Base-by-base conservation (phyloP, 1,140 invertebrate species). In the Diachasma alloeum region DNA sequence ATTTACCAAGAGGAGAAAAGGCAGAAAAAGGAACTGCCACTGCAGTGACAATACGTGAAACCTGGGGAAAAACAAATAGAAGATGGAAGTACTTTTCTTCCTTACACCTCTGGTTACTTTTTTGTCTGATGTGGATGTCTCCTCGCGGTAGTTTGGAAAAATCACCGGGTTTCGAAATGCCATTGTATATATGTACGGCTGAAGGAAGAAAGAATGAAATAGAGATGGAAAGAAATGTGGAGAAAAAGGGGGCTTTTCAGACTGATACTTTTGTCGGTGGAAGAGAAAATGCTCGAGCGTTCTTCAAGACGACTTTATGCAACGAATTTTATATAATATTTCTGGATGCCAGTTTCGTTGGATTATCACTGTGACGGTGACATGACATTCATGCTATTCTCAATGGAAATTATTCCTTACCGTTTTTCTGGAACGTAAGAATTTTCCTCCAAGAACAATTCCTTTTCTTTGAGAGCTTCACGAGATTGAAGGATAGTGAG, bases 151-250 rank as follows among this genome's bases (percentile, higher is more conserved):
- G 59, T 63, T 63, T 26, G 11, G 59, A 63, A 63, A 63, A 63
- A 63, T 63, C 59, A 63, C 59, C 59, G 59, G 59, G 22, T 53
- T 53, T 63, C 59, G 22, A 63, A 63, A 63, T 26, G 19, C 59
- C 19, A 63, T 24, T 31, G 59, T 63, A 19, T 63, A 19, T 63
- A 31, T 63, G 59, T 63, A 31, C 10, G 59, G 59, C 9, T 63
- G 59, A 31, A 13, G 59, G 10, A 8, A 63, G 22, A 31, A 63
- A 63, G 59, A 31, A 63, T 63, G 59, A 31, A 63, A 63, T 24
- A 26, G 59, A 63, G 24, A 63, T 63, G 59, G 59, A 63, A 26
- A 26, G 19, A 26, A 63, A 63, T 24, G 19, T 63, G 3, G 59
- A 15, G 48, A 19, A 53, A 53, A 26, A 63, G 59, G 11, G 24